Base-by-base conservation (phyloP, 2,888 invertebrate genomes). In the Marronus borbonicus region DNA sequence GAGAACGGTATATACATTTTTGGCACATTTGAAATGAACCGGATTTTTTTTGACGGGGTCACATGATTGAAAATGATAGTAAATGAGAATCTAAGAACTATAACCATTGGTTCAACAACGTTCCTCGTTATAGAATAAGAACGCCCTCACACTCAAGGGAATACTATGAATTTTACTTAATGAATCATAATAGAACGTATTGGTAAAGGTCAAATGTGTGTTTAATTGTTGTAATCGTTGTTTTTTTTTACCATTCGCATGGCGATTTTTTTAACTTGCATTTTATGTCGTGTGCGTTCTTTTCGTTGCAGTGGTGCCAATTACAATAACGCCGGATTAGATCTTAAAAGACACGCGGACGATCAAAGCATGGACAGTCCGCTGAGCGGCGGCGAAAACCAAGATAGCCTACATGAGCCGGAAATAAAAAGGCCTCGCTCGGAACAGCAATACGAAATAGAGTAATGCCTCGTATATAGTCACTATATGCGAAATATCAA, bases 321-420 rank as follows among this genome's bases (percentile, higher is more conserved):
- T 82, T 87, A 86, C 79, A 82, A 83, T 78, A 86, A 80, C 79
- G 82, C 86, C 50, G 87, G 87, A 62, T 79, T 88, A 80, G 89
- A 88, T 81, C 81, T 89, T 78, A 88, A 89, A 79, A 84, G 88
- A 83, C 88, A 88, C 80, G 79, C 86, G 78, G 85, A 85, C 49
- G 87, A 88, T 55, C 87, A 87, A 81, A 86, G 85, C 79, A 83
- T 85, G 62, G 88, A 85, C 55, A 88, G 88, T 82, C 87, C 87
- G 7, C 86, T 86, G 78, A 84, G 85, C 78, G 81, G 84, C 28
- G 86, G 86, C 10, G 87, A 86, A 62, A 85, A 82, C 64, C 81
- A 84, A 66, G 87, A 86, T 76, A 85, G 84, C 79, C 72, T 85
- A 68, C 85, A 86, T 77, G 88, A 88, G 79, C 87, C 88, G n/a